These are phyloP conservation scores for Lepilemur septentrionalis DNA, from an alignment of 2,797 vertebrate species.

Conservation along the genomic window DNA sequence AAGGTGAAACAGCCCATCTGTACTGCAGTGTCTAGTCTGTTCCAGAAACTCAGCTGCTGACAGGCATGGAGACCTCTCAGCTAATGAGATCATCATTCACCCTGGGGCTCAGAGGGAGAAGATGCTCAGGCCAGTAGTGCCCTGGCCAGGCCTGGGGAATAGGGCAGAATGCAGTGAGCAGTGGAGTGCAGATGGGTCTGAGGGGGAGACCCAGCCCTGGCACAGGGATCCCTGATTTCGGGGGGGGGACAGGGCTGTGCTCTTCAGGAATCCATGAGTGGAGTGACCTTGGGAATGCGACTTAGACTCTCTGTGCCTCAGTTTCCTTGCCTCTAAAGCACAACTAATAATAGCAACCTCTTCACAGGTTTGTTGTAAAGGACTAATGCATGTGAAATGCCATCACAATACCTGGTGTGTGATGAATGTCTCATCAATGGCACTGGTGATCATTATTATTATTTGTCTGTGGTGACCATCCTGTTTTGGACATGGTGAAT, in stretches of 20 bases:
- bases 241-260: neutral
- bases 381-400: neutral
- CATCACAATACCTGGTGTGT: neutral
- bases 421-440: neutral
- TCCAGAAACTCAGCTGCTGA: constrained; percentile 4
- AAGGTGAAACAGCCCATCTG: constrained; percentile 43
- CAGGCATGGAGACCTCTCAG: neutral
- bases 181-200: neutral
- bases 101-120: neutral
- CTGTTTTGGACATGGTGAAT: neutral
- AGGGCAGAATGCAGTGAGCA: neutral
- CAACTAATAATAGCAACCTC: neutral
- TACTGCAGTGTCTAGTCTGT: neutral
- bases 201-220: neutral
- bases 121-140: neutral
- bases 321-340: neutral
- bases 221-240: neutral
- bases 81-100: constrained; percentile 62
- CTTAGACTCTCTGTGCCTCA: neutral
- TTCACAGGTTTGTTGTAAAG: neutral
- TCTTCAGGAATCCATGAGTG: neutral
- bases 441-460: neutral
- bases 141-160: neutral
- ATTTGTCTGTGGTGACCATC: neutral
- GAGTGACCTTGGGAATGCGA: neutral